Evolutionary conservation across 2,888 invertebrate species (phyloP), one percentile per base, ranked within the genome.

Genomic region (Thereva unica): DNA sequence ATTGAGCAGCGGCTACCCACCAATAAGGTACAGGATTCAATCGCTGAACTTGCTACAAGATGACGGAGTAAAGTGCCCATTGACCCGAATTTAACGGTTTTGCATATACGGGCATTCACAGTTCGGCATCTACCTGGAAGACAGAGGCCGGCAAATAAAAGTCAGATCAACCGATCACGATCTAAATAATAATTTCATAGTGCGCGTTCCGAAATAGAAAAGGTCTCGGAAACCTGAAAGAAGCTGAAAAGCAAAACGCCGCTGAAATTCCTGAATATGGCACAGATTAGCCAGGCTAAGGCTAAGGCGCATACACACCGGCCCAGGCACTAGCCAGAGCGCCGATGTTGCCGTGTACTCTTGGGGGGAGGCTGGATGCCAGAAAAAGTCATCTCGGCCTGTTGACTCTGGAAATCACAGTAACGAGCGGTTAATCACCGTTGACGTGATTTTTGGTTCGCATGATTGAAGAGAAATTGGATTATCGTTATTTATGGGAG

Each of bases 401-500:
- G 41, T 56, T 49, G 54, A 45, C 54, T 55, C 47, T 45, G 38
- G 41, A 66, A 56, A 66, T 66, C 66, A 56, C 23, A 8, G 50
- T 57, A 67, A 67, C 64, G 67, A 67, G 59, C 57, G 55, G 61
- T 50, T 66, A 66, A 66, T 68, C 65, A 68, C 66, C 38, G 56
- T 68, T 68, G 68, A 68, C 68, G 68, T 66, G 66, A 68, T 66
- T 66, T 66, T 68, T 42, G 56, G 66, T 67, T 68, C 63, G 66
- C 66, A 64, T 64, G 68, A 67, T 68, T 68, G 64, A 59, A 66
- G 66, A 67, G 66, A 68, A 68, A 67, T 67, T 67, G 50, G 56
- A 64, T 64, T 64, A 53, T 64, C 64, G 41, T 64, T 64, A 64
- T 64, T 64, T 64, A 64, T 64, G 64, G 64, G 35, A 64, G 44